phyloP scores from a whole-genome alignment of 2,113 vertebrate species.

The Gopherus flavomarginatus region DNA sequence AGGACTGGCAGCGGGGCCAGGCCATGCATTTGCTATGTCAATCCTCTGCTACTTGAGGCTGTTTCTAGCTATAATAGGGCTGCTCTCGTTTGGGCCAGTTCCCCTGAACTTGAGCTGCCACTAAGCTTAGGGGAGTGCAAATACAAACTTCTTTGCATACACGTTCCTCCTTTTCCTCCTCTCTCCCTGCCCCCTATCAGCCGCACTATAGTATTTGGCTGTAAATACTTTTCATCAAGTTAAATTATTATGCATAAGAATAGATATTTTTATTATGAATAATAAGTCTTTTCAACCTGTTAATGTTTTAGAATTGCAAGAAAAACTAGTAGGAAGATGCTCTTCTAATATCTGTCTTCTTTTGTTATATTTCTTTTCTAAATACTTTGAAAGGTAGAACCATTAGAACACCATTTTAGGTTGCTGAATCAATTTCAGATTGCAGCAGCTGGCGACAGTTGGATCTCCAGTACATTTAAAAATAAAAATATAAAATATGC shows the following conservation, averaged over 20 bases:
- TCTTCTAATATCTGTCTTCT: not conserved
- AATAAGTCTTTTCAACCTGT: not conserved
- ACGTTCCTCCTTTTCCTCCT: not conserved
- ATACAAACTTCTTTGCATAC: no score
- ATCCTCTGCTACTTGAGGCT: not conserved
- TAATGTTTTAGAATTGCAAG: not conserved
- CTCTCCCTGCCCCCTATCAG: not conserved
- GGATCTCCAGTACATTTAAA: not conserved
- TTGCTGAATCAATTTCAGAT: not conserved
- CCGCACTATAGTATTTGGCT: not conserved
- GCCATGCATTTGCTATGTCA: not conserved
- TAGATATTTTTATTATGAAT: not conserved
- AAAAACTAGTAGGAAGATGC: not conserved
- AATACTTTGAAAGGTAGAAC: not conserved
- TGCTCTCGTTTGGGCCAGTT: not conserved
- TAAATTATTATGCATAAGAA: not conserved
- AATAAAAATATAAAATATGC: conserved; percentile 58
- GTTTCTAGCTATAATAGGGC: not conserved
- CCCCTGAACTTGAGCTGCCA: not conserved
- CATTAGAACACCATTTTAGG: not conserved
- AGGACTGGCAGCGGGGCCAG: not conserved
- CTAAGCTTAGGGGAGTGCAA: not conserved
- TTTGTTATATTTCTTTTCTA: not conserved
- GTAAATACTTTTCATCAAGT: not conserved
- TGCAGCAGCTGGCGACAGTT: not conserved